These are phyloP conservation scores for Cottoperca gobio DNA, from an alignment of 2,797 vertebrate genomes.

Conservation along the genomic window DNA sequence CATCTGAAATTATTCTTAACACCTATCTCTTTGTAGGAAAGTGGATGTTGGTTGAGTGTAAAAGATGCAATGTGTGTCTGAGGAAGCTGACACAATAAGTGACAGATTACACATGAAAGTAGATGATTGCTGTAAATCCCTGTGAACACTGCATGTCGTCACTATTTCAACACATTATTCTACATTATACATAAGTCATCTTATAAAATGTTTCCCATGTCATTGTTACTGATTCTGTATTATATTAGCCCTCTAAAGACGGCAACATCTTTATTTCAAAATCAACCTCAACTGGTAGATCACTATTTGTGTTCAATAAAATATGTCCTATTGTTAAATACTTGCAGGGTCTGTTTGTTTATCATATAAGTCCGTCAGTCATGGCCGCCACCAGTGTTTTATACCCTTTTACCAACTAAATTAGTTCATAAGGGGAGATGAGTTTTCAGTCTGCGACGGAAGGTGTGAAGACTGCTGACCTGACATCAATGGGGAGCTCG, in stretches of 20 bases:
- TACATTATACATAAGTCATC: background rate
- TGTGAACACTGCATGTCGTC: background rate
- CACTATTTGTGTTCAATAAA: background rate
- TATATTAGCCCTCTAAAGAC: background rate
- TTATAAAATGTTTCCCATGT: background rate
- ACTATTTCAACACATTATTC: background rate
- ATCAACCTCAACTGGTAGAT: background rate
- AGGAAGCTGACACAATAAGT: slow-evolving; percentile 49
- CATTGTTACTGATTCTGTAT: background rate
- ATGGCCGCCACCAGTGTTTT: background rate
- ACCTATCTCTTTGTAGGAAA: background rate
- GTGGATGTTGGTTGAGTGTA: background rate
- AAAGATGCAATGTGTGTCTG: slow-evolving; percentile 24
- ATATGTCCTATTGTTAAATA: background rate
- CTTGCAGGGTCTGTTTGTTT: background rate
- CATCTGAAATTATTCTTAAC: background rate
- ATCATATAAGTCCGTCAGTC: background rate
- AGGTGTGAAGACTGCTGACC: no score
- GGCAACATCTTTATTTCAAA: background rate
- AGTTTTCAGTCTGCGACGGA: no score
- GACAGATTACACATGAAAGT: slow-evolving; percentile 61
- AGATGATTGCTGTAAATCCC: slow-evolving; percentile 53
- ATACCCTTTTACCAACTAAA: background rate
- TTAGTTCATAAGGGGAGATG: no score
- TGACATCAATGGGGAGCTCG: no score